Evolutionary conservation across 2,113 vertebrate species (phyloP), one percentile per base, ranked within the genome.

Genomic region (Ia io): DNA sequence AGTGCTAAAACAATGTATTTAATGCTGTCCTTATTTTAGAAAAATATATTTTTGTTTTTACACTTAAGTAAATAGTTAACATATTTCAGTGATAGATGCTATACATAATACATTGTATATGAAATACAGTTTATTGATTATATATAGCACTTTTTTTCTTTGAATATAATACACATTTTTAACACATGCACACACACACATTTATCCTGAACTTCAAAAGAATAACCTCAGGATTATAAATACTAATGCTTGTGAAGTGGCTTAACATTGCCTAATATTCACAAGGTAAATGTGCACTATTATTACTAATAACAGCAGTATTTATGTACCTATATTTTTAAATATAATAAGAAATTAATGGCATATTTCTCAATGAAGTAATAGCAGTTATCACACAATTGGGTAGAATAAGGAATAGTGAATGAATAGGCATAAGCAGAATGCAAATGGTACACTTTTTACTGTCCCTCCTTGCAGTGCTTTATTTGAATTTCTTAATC

Each of bases 291-390:
- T 37, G 0, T n/a, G 9, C 51, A 5, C 5, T 78, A 49, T 65
- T 67, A 37, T 47, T 90, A 32, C 47, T 76, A 65, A n/a, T 18
- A 40, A 1, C 17, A 90, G 16, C 59, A 35, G 0, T 28, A 2
- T n/a, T 51, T 53, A 40, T 83, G 2, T 6, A 63, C 25, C 61
- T n/a, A 6, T 73, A 61, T 49, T 69, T 96, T 56, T 67, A 84
- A 76, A 61, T 89, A 61, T 70, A 12, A 80, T 35, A 53, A 40
- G 53, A 23, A 76, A 25, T 78, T 53, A 88, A 92, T 47, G 9
- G 5, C 5, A 63, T 47, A 63, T n/a, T 23, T 13, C 6, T 84
- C 25, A 44, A 95, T 65, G 6, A 65, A 76, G 14, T 63, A 88
- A 59, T n/a, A 74, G n/a, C 2, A 37, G 9, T 83, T 73, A 40